Percentiles rank a stretch among this genome's conserved stretches.
Conservation (phyloP, 1,140 invertebrate species). For the Saxidomus purpurata region DNA sequence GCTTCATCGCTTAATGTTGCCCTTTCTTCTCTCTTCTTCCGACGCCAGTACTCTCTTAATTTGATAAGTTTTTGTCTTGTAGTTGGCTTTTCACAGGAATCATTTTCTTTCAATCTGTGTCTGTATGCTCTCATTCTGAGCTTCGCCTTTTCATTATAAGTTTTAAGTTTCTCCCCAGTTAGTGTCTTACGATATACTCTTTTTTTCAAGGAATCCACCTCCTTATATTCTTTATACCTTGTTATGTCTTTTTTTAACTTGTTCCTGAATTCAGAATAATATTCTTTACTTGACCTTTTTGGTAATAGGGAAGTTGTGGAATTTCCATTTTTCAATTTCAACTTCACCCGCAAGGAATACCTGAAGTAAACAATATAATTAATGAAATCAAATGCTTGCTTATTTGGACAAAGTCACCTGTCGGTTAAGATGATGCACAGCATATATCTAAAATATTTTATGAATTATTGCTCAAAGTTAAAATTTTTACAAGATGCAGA, state of each 20-base stretch:
- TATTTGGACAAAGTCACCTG: too few relatives aligned
- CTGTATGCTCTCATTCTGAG: slow-evolving; percentile 42
- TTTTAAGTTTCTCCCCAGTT: neutral
- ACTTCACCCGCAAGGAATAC: slow-evolving; percentile 10
- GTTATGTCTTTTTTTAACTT: neutral
- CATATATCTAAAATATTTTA: too few relatives aligned
- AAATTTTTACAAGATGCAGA: too few relatives aligned
- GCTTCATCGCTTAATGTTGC: neutral
- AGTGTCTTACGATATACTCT: neutral
- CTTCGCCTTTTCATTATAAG: slow-evolving; percentile 45
- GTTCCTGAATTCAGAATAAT: slow-evolving; percentile 19
- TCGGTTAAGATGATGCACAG: too few relatives aligned
- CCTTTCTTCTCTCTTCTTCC: slow-evolving; percentile 53
- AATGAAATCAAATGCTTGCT: neutral
- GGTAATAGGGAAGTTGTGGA: neutral
- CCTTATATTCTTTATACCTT: slow-evolving; percentile 36
- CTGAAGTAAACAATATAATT: neutral
- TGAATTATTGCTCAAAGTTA: too few relatives aligned
- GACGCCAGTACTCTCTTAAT: slow-evolving; percentile 49
- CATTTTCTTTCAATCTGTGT: neutral
- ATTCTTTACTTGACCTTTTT: neutral
- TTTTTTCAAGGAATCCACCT: neutral
- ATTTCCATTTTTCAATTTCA: neutral
- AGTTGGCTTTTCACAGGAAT: neutral
- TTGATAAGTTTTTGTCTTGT: slow-evolving; percentile 23